phyloP scores from a whole-genome alignment of 2,888 invertebrate species.

The Agriopis marginaria region DNA sequence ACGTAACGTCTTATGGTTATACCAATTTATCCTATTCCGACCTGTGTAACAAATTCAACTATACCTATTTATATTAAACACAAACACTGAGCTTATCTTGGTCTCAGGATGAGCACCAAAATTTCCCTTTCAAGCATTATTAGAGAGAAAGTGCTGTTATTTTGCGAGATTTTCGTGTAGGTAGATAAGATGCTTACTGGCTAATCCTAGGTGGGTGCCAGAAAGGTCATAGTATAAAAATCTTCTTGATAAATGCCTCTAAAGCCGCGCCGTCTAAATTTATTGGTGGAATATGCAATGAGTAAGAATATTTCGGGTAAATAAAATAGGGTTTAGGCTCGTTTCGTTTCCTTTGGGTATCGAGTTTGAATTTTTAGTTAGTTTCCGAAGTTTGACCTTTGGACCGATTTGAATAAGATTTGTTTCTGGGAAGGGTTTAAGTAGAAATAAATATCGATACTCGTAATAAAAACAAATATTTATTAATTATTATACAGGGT shows the following conservation, averaged over 20 bases:
- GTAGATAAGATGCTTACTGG: slow-evolving; percentile 22
- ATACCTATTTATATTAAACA: background rate
- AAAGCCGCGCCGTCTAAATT: slow-evolving; percentile 20
- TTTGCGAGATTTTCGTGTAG: slow-evolving; percentile 28
- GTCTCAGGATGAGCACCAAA: background rate
- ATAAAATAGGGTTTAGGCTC: slow-evolving; percentile 19
- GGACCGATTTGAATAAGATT: slow-evolving; percentile 2
- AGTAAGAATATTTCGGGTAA: slow-evolving; percentile 20
- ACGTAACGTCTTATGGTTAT: background rate
- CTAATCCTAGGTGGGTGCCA: slow-evolving; percentile 26
- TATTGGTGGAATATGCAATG: slow-evolving; percentile 30
- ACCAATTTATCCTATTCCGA: background rate
- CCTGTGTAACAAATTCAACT: background rate
- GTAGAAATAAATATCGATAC: too few relatives aligned
- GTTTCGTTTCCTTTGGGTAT: slow-evolving; percentile 23
- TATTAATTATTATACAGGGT: background rate
- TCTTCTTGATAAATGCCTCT: slow-evolving; percentile 23
- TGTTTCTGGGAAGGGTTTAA: background rate
- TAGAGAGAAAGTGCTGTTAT: slow-evolving; percentile 22
- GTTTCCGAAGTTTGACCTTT: slow-evolving; percentile 18
- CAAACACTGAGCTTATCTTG: background rate
- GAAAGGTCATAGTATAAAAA: slow-evolving; percentile 21
- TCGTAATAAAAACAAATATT: background rate
- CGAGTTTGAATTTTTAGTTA: slow-evolving; percentile 19
- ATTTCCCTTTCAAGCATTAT: slow-evolving; percentile 17